phyloP scores from a whole-genome alignment of 2,113 vertebrate species.

The Eptesicus fuscus region DNA sequence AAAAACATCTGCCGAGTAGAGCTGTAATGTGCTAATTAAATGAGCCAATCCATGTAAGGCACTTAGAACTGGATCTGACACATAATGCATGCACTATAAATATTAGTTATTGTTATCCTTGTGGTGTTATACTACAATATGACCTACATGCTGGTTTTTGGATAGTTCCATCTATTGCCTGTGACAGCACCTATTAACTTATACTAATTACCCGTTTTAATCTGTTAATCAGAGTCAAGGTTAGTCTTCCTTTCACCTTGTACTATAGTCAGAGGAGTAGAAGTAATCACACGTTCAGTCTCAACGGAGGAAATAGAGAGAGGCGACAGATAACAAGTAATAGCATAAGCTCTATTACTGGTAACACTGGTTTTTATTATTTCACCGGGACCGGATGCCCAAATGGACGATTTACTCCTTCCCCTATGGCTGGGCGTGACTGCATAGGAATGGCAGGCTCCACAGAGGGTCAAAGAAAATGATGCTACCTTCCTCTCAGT shows the following conservation, averaged over 20 bases:
- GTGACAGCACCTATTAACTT: background rate
- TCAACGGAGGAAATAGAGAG: background rate
- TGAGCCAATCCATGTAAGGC: background rate
- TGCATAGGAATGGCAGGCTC: background rate
- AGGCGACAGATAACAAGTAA: background rate
- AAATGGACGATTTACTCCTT: background rate
- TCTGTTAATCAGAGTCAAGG: background rate
- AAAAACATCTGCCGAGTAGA: background rate
- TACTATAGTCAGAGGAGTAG: background rate
- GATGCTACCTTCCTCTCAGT: background rate
- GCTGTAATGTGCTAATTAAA: background rate
- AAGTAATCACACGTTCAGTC: background rate
- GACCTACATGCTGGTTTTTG: background rate
- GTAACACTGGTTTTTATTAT: background rate
- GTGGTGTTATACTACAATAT: background rate
- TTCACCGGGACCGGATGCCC: background rate
- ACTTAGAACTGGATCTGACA: background rate
- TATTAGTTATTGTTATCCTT: background rate
- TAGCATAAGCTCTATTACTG: background rate
- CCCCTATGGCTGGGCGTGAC: background rate
- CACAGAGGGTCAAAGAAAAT: background rate
- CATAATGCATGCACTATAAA: background rate
- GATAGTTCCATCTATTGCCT: background rate
- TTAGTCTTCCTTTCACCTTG: background rate
- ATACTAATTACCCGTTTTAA: background rate